Percentiles rank a stretch among this genome's conserved stretches.
These are phyloP conservation scores for Triplophysa dalaica DNA, from an alignment of 2,113 vertebrate genomes.

Conservation along the genomic window DNA sequence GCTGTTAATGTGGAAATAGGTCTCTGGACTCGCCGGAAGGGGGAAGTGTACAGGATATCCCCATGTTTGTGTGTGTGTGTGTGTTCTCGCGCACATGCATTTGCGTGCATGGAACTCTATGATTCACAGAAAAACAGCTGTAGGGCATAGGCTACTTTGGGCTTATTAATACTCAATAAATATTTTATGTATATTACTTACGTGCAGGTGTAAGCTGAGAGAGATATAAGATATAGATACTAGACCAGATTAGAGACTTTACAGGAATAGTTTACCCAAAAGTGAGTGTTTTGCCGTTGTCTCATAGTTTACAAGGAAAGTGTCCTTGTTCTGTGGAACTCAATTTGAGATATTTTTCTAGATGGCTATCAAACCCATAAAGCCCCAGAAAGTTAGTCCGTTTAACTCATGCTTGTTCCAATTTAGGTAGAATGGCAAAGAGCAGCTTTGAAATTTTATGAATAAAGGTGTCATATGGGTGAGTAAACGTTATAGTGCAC, in stretches of 20 bases:
- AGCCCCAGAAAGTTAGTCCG: no score
- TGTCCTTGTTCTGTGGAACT: background rate
- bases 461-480: no score
- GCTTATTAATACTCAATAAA: background rate
- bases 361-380: no score
- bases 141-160: background rate
- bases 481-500: no score
- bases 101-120: slow-evolving; percentile 11
- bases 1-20: slow-evolving; percentile 30
- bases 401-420: no score
- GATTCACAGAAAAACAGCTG: slow-evolving; percentile 8
- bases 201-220: background rate
- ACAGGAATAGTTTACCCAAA: background rate
- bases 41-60: slow-evolving; percentile 39
- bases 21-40: slow-evolving; percentile 42
- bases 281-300: no score
- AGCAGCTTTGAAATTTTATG: no score
- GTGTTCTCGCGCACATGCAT: background rate
- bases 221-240: no score
- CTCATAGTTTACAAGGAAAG: no score
- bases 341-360: no score
- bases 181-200: background rate
- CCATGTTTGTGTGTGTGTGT: slow-evolving; percentile 3
- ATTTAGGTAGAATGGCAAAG: no score
- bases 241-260: background rate